Percentiles rank a stretch among this genome's conserved stretches.
Evolutionary conservation across 2,888 invertebrate genomes (phyloP).

Genomic region (Tinea pellionella): DNA sequence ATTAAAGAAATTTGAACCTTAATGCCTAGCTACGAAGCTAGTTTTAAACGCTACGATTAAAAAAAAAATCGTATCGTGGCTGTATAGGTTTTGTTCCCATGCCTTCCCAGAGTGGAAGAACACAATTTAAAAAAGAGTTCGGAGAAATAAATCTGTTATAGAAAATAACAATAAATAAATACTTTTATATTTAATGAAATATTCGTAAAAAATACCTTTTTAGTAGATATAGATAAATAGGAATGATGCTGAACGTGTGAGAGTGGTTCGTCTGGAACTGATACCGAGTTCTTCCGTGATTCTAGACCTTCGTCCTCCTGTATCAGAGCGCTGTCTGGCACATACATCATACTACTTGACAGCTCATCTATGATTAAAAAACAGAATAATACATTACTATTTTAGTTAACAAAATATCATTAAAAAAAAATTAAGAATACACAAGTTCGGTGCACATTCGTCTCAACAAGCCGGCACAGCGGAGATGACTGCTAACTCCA

Average conservation of each 20-base stretch:
- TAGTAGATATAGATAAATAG: conserved; percentile 87
- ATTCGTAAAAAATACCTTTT: conserved; percentile 77
- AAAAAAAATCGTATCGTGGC: too few relatives aligned
- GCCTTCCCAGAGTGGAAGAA: too few relatives aligned
- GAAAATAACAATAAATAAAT: too few relatives aligned
- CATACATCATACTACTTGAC: conserved; percentile 89
- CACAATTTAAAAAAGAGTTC: too few relatives aligned
- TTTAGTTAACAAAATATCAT: neutral
- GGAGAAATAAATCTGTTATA: too few relatives aligned
- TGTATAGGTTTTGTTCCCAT: too few relatives aligned
- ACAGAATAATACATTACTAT: neutral
- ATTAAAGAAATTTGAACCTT: neutral
- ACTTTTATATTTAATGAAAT: too few relatives aligned
- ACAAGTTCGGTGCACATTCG: too few relatives aligned
- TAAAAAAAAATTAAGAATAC: conserved; percentile 6
- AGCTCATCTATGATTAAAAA: conserved; percentile 54
- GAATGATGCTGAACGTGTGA: conserved; percentile 57
- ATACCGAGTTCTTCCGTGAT: conserved; percentile 60
- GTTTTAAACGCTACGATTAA: neutral
- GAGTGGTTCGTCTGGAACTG: conserved; percentile 50
- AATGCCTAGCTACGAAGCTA: neutral
- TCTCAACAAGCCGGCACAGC: too few relatives aligned
- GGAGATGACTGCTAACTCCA: too few relatives aligned
- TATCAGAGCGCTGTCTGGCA: conserved; percentile 85
- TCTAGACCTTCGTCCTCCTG: conserved; percentile 81